These are phyloP conservation scores for Heliconius melpomene DNA, from an alignment of 1,140 invertebrate genomes.

Conservation along the genomic window DNA sequence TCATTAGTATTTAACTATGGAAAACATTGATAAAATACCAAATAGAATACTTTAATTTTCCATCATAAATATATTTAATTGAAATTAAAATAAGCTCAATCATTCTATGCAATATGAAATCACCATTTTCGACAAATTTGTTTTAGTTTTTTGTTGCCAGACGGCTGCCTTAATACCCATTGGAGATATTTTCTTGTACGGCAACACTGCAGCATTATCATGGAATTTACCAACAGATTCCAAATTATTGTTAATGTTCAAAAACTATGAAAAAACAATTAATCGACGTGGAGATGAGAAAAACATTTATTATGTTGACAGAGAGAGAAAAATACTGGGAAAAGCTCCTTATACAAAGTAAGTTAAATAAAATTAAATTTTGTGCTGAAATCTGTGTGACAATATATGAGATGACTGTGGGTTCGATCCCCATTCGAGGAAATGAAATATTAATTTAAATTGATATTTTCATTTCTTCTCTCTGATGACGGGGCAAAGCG, in stretches of 20 bases:
- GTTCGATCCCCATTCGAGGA: no score
- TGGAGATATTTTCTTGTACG: conserved; percentile 84
- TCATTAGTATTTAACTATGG: no score
- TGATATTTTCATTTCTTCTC: no score
- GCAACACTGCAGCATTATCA: conserved; percentile 86
- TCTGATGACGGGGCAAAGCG: no score
- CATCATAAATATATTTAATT: no score
- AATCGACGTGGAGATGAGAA: conserved; percentile 60
- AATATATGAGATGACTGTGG: no score
- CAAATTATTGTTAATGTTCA: conserved; percentile 61
- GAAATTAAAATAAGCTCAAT: no score
- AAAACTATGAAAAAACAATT: conserved; percentile 55
- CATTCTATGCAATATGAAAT: neutral
- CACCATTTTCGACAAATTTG: conserved; percentile 17
- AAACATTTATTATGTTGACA: conserved; percentile 62
- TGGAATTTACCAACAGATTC: conserved; percentile 86
- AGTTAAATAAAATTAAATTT: neutral
- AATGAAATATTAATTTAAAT: no score
- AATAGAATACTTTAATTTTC: no score
- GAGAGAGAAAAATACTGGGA: conserved; percentile 57
- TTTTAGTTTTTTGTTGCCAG: conserved; percentile 85
- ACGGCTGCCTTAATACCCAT: conserved; percentile 82
- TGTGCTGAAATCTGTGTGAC: neutral
- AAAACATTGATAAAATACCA: no score
- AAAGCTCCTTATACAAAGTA: conserved; percentile 66